Evolutionary conservation across 1,140 invertebrate genomes (phyloP).

Genomic region (Cydia amplana): DNA sequence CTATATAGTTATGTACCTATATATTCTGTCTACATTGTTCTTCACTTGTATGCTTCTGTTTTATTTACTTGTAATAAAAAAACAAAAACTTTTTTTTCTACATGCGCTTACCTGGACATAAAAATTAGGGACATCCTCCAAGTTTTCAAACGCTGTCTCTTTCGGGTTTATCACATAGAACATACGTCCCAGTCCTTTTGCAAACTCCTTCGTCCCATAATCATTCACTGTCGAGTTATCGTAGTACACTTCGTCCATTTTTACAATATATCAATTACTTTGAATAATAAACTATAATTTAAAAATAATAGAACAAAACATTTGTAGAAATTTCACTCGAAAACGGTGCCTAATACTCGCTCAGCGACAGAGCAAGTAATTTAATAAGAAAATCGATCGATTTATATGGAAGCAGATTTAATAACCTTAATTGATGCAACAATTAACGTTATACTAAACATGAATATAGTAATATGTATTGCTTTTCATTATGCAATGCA

Average conservation of each 20-base stretch:
- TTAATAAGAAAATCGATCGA: neutral
- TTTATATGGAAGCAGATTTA: neutral
- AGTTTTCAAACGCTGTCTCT: conserved; percentile 80
- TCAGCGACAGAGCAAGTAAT: neutral
- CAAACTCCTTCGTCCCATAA: conserved; percentile 35
- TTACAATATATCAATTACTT: neutral
- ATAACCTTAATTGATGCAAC: neutral
- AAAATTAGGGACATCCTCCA: conserved; percentile 83
- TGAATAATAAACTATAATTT: neutral
- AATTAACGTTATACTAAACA: neutral
- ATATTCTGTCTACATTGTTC: too few relatives aligned
- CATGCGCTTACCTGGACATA: conserved; percentile 80
- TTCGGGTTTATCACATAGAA: conserved; percentile 83
- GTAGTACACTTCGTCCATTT: neutral
- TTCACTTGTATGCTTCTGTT: too few relatives aligned
- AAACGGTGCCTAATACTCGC: neutral
- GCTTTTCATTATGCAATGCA: neutral
- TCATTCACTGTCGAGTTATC: neutral
- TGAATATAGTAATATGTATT: neutral
- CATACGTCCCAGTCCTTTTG: conserved; percentile 76
- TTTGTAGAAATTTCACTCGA: neutral
- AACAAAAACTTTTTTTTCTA: neutral
- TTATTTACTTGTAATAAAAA: too few relatives aligned
- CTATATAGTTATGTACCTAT: too few relatives aligned
- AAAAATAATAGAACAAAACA: too few relatives aligned